Conservation (phyloP, 2,797 vertebrate genomes). For the Chaetodon trifasciatus region DNA sequence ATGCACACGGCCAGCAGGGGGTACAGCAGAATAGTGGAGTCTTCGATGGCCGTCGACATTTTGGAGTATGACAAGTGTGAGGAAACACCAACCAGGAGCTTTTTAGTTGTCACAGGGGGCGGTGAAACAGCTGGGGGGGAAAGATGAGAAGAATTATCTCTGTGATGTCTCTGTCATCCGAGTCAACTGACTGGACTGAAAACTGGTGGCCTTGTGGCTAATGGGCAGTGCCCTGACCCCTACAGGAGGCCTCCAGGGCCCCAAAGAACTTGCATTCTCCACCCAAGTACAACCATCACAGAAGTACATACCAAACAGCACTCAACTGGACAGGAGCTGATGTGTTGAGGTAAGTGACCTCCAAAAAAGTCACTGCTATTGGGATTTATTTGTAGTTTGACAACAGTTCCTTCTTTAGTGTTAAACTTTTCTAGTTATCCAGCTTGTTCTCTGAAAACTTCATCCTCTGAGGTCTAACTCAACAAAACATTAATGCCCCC, state of each 20-base stretch:
- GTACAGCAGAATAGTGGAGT: conserved; percentile 68
- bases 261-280: background rate
- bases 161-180: background rate
- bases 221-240: background rate
- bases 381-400: background rate
- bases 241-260: background rate
- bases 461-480: background rate
- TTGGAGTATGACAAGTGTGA: background rate
- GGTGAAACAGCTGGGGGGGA: conserved; percentile 41
- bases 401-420: background rate
- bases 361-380: background rate
- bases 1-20: conserved; percentile 74
- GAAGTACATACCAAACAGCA: background rate
- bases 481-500: background rate
- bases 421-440: background rate
- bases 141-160: background rate
- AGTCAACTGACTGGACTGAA: background rate
- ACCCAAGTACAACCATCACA: background rate
- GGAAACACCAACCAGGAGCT: background rate
- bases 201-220: background rate
- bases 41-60: conserved; percentile 6
- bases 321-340: background rate
- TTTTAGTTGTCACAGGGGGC: background rate
- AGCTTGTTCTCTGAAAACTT: background rate
- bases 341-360: background rate